Evolutionary conservation across 37 sponge, comb jelly and placozoan genomes (phyloP).

Genomic region (Aphrocallistes beatrix): DNA sequence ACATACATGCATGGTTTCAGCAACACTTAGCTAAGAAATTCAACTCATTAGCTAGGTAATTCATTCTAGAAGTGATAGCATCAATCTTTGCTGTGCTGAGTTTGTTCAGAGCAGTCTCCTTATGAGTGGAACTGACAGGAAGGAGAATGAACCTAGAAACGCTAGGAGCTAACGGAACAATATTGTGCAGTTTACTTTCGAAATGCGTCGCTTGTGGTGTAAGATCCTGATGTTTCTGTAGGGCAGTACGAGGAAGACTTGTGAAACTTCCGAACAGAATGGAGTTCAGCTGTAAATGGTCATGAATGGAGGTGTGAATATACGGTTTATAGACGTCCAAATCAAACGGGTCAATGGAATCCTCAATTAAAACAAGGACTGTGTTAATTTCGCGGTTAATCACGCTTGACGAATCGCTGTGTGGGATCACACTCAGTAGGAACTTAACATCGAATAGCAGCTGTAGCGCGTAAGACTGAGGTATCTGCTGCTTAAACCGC

Average conservation of each 20-base stretch:
- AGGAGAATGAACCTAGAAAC: constrained; percentile 1
- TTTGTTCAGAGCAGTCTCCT: too few relatives aligned
- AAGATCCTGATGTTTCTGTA: background rate
- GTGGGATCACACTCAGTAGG: background rate
- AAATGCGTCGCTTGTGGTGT: background rate
- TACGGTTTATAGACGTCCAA: constrained; percentile 8
- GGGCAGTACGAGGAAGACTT: background rate
- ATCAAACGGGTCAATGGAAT: background rate
- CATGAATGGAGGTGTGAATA: background rate
- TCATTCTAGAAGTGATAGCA: background rate
- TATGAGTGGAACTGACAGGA: background rate
- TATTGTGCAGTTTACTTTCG: constrained; percentile 9
- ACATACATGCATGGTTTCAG: too few relatives aligned
- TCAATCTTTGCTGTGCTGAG: background rate
- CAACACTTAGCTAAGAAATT: background rate
- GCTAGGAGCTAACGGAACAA: background rate
- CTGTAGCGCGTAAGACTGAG: background rate
- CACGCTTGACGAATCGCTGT: background rate
- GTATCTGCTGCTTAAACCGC: background rate
- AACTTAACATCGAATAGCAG: background rate
- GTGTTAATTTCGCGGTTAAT: constrained; percentile 14
- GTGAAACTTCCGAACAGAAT: background rate
- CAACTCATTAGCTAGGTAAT: background rate
- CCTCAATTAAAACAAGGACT: background rate
- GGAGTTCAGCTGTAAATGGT: background rate